Percentiles rank a stretch among this genome's conserved stretches.
Conservation (phyloP, 2,113 vertebrate genomes). For the Shinisaurus crocodilurus region DNA sequence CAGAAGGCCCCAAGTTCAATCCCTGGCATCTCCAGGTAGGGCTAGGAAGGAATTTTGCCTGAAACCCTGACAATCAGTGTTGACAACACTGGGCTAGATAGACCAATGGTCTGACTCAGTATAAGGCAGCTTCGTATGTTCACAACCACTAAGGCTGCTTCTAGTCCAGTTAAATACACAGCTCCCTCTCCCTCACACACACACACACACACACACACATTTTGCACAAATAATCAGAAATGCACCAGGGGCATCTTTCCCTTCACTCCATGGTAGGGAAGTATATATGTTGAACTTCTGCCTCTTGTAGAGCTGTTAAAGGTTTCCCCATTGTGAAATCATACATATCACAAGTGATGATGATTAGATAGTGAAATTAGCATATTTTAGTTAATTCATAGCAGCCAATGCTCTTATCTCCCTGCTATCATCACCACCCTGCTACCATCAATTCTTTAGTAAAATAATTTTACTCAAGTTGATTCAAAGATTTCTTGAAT, state of each 20-base stretch:
- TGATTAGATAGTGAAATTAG: background rate
- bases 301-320: background rate
- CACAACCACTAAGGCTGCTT: too few species aligned
- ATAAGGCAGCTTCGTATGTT: too few species aligned
- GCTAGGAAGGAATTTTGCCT: too few species aligned
- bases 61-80: too few species aligned
- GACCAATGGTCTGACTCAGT: too few species aligned
- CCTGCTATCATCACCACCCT: background rate
- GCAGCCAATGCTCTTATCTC: background rate
- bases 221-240: background rate
- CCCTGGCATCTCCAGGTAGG: too few species aligned
- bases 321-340: too few species aligned
- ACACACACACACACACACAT: background rate
- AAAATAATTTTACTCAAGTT: background rate
- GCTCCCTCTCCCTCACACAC: background rate
- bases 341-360: too few species aligned
- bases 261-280: background rate
- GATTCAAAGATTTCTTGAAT: conserved; percentile 18
- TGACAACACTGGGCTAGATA: too few species aligned
- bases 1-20: too few species aligned
- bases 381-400: background rate
- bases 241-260: background rate
- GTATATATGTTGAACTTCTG: background rate
- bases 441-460: background rate
- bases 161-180: background rate